phyloP scores from a whole-genome alignment of 1,140 invertebrate species.

The Zophobas atratus region DNA sequence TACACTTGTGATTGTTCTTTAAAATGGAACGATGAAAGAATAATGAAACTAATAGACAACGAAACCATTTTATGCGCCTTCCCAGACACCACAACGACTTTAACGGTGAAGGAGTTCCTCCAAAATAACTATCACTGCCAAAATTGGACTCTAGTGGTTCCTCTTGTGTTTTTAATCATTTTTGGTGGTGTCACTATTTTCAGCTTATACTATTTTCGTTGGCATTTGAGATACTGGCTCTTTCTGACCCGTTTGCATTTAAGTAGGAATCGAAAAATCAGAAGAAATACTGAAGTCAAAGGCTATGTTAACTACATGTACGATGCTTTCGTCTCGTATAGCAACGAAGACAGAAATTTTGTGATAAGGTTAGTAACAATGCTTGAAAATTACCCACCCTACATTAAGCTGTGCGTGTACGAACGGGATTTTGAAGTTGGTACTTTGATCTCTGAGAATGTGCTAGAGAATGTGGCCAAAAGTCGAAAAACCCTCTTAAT shows the following conservation, averaged over 20 bases:
- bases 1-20: conserved; percentile 71
- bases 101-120: conserved; percentile 42
- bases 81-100: conserved; percentile 42
- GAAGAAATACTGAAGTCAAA: conserved; percentile 42
- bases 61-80: conserved; percentile 13
- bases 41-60: conserved; percentile 25
- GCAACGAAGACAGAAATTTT: conserved; percentile 75
- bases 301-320: conserved; percentile 69
- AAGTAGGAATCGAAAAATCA: conserved; percentile 67
- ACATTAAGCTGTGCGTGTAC: conserved; percentile 76
- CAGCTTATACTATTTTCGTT: conserved; percentile 59
- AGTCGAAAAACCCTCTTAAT: conserved; percentile 76
- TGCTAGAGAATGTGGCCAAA: conserved; percentile 73
- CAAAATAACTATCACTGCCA: conserved; percentile 21
- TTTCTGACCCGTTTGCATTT: conserved; percentile 70
- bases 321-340: conserved; percentile 80
- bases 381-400: conserved; percentile 72
- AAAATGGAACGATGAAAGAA: conserved; percentile 2
- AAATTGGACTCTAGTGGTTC: conserved; percentile 39
- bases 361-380: conserved; percentile 72
- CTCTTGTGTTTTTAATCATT: conserved; percentile 40
- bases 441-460: conserved; percentile 74
- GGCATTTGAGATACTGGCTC: conserved; percentile 72
- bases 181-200: not conserved
- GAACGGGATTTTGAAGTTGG: conserved; percentile 79